Evolutionary conservation across 2,113 vertebrate species (phyloP).

Genomic region (Verasper variegatus): DNA sequence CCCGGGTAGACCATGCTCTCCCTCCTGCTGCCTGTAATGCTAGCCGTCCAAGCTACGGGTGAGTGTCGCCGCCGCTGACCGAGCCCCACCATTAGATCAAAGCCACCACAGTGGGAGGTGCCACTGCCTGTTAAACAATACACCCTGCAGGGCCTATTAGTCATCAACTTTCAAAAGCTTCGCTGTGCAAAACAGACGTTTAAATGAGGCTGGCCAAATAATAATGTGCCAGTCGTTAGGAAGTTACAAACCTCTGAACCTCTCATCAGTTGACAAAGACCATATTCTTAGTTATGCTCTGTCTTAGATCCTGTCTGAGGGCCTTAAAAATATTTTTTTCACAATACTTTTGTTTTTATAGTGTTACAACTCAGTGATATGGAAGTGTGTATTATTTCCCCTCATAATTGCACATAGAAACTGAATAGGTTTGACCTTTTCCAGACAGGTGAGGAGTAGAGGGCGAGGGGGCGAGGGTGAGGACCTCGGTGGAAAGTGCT

Average conservation of each 20-base stretch:
- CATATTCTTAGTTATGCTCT: slow-evolving; percentile 28
- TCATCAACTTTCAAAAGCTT: slow-evolving; percentile 49
- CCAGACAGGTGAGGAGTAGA: slow-evolving; percentile 25
- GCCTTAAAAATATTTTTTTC: not conserved
- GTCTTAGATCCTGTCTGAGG: not conserved
- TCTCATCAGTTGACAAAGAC: slow-evolving; percentile 32
- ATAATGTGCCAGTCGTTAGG: slow-evolving; percentile 40
- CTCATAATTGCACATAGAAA: slow-evolving; percentile 52
- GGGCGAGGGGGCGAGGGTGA: slow-evolving; percentile 30
- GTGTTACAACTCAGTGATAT: slow-evolving; percentile 31
- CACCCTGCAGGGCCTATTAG: slow-evolving; percentile 50
- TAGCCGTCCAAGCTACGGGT: slow-evolving; percentile 75
- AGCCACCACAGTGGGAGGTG: slow-evolving; percentile 48
- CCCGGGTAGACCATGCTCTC: slow-evolving; percentile 68
- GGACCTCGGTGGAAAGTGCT: slow-evolving; percentile 48
- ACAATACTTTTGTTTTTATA: slow-evolving; percentile 31
- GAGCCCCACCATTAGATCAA: slow-evolving; percentile 48
- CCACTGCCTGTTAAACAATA: slow-evolving; percentile 56
- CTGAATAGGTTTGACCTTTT: slow-evolving; percentile 60
- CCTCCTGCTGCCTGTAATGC: slow-evolving; percentile 74
- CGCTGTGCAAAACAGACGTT: slow-evolving; percentile 45
- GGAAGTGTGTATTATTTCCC: slow-evolving; percentile 20
- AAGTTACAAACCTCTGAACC: slow-evolving; percentile 35
- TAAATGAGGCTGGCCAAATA: slow-evolving; percentile 46
- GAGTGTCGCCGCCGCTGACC: slow-evolving; percentile 52